Evolutionary conservation across 2,888 invertebrate species (phyloP), one percentile per base, ranked within the genome.

Genomic region (Marasmarcha lunaedactyla): DNA sequence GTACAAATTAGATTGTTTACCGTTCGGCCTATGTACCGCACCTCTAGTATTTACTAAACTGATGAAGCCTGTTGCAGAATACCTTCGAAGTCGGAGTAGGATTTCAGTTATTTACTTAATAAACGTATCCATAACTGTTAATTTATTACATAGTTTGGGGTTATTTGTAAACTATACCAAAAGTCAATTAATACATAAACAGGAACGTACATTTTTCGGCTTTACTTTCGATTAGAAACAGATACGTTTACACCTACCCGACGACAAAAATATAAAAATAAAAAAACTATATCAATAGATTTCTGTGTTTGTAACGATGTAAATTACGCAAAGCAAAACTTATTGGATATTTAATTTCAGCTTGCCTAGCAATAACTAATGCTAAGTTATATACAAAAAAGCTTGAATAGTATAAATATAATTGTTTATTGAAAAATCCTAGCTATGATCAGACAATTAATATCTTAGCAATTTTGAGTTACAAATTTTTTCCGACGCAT

Each of bases 41-140:
- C 36, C 36, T 11, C 12, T 11, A 25, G 26, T 37, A 3, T 37
- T 37, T 12, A 37, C 36, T 11, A 37, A 37, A 37, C 5, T 37
- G 4, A 11, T 37, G 12, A 20, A 37, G 12, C 36, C 36, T 2
- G 36, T 37, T 6, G 26, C 13, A 20, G 11, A 15, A 7, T 12
- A 25, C 14, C 11, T 37, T 4, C 25, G 36, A 9, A 15, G 36
- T 15, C 10, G 14, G n/a, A 11, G 36, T 5, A 14, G 1, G n/a
- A 15, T 15, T 9, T 14, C 10, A 6, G 36, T 15, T 10, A n/a
- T 15, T 36, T 36, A 15, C 11, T 10, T 10, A 4, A 9, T 10
- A 5, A n/a, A 15, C 4, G 36, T 15, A n/a, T 12, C 14, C 2
- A 14, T 2, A 15, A 15, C 15, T 7, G n/a, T 15, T 2, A n/a